Conservation (phyloP, 2,888 invertebrate genomes). For the Patella depressa region DNA sequence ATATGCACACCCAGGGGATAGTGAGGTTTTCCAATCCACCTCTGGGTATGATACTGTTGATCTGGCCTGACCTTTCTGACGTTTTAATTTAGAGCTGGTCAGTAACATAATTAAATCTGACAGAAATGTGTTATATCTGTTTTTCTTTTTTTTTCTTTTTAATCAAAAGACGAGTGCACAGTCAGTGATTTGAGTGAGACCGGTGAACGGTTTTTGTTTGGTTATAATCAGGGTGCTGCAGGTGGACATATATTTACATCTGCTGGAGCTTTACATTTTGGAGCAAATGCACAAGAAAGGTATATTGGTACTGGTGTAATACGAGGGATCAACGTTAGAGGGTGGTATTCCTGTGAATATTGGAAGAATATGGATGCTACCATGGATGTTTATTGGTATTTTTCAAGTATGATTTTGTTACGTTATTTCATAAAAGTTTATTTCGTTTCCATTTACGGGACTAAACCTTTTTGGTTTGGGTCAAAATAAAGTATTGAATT, state of each 20-base stretch:
- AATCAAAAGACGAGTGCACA: slow-evolving; percentile 27
- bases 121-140: neutral
- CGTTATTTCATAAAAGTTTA: too few species aligned
- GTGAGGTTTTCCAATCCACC: neutral
- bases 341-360: slow-evolving; percentile 53
- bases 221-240: slow-evolving; percentile 33
- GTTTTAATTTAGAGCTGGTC: too few species aligned
- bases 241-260: slow-evolving; percentile 43
- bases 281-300: slow-evolving; percentile 26
- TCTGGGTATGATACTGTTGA: too few species aligned
- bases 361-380: slow-evolving; percentile 49
- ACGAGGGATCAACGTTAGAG: slow-evolving; percentile 45
- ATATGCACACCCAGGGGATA: neutral
- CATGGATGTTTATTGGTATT: slow-evolving; percentile 55
- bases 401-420: slow-evolving; percentile 38
- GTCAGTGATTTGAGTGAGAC: slow-evolving; percentile 36
- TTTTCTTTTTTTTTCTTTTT: neutral
- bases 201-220: slow-evolving; percentile 44
- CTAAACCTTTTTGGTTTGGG: too few species aligned
- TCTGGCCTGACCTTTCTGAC: too few species aligned
- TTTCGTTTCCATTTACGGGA: too few species aligned
- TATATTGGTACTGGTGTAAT: slow-evolving; percentile 43
- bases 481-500: too few species aligned
- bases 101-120: neutral
- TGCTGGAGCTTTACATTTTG: slow-evolving; percentile 45